Evolutionary conservation across 2,888 invertebrate genomes (phyloP).

Genomic region (Drosophila prolongata): DNA sequence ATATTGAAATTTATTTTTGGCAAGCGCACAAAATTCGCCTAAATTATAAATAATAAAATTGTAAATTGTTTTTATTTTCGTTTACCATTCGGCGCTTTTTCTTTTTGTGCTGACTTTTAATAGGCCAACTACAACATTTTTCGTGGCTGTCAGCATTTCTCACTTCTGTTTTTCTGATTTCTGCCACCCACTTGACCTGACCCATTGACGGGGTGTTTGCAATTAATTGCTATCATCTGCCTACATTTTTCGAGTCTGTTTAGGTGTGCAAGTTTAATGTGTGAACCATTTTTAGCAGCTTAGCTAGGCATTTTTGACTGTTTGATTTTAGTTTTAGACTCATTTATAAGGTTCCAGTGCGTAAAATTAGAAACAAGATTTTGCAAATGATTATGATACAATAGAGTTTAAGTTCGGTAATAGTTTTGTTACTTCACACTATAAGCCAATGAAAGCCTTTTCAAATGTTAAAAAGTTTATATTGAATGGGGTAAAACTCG

Average conservation of each 20-base stretch:
- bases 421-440: too few species aligned
- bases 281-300: conserved; percentile 27
- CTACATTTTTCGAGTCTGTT: conserved; percentile 12
- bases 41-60: conserved; percentile 66
- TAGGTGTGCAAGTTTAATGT: conserved; percentile 15
- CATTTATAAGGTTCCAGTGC: conserved; percentile 3
- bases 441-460: neutral
- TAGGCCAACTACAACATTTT: conserved; percentile 65
- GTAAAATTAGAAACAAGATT: neutral
- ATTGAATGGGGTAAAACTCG: neutral
- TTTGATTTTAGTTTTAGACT: conserved; percentile 14
- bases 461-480: neutral
- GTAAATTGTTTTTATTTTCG: conserved; percentile 51
- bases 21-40: conserved; percentile 31
- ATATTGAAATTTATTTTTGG: conserved; percentile 60
- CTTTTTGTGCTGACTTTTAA: conserved; percentile 63
- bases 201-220: conserved; percentile 33
- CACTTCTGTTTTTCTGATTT: conserved; percentile 20
- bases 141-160: conserved; percentile 65
- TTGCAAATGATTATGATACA: too few species aligned
- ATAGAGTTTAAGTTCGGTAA: too few species aligned
- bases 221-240: conserved; percentile 34
- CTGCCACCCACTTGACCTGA: conserved; percentile 46
- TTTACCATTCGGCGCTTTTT: conserved; percentile 19
- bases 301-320: conserved; percentile 17